Conservation (phyloP, 2,797 vertebrate genomes). For the Fundulus diaphanus region DNA sequence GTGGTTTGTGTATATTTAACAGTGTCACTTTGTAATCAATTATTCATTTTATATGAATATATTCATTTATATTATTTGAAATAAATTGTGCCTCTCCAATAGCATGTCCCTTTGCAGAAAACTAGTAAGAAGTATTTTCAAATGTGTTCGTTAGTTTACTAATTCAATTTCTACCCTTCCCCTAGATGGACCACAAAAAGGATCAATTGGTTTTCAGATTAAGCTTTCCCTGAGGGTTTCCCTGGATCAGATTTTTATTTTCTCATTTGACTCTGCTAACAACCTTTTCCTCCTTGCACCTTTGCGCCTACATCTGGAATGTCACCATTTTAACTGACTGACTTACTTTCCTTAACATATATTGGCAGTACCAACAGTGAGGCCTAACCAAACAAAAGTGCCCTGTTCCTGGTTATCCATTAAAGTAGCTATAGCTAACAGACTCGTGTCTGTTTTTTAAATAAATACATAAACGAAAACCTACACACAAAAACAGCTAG, state of each 20-base stretch:
- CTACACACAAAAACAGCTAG: not conserved
- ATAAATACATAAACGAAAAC: not conserved
- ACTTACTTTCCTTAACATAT: not conserved
- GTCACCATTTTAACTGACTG: not conserved
- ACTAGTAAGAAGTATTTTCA: no score
- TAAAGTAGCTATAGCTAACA: not conserved
- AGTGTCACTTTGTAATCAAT: no score
- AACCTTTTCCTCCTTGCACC: not conserved
- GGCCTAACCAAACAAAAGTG: not conserved
- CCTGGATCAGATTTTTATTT: not conserved
- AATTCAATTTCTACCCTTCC: not conserved
- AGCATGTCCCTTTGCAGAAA: no score
- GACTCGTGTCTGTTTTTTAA: not conserved
- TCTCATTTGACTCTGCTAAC: not conserved
- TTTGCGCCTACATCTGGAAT: not conserved
- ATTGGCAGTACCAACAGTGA: not conserved
- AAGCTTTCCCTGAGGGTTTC: not conserved
- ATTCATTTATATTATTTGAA: no score
- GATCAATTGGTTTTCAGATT: not conserved
- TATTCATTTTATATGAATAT: no score
- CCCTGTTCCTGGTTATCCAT: not conserved
- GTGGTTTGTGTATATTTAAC: no score
- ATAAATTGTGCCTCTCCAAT: no score
- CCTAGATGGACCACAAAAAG: not conserved
- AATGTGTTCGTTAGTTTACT: no score